These are phyloP conservation scores for Eremobia ochroleuca DNA, from an alignment of 2,888 invertebrate species.

Conservation along the genomic window DNA sequence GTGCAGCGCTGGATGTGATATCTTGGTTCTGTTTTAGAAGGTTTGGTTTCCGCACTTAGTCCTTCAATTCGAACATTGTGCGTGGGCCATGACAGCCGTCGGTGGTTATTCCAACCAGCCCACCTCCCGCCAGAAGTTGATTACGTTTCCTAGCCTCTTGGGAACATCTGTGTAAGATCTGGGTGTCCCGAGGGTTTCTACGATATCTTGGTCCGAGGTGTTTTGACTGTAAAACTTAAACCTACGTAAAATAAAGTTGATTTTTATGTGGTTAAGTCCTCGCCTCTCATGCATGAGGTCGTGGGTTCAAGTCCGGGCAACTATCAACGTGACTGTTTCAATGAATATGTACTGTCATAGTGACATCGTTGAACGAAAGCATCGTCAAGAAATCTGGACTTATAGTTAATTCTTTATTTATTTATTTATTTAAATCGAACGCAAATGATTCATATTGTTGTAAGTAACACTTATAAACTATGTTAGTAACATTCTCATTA, in stretches of 20 bases:
- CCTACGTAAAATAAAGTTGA: neutral
- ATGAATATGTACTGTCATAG: neutral
- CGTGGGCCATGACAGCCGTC: neutral
- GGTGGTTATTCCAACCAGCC: neutral
- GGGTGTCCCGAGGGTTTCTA: neutral
- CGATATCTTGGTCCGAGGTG: neutral
- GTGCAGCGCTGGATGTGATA: constrained; percentile 67
- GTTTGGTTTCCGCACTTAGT: neutral
- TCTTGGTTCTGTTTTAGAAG: neutral
- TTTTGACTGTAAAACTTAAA: neutral
- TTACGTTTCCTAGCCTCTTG: neutral
- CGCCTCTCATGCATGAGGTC: neutral
- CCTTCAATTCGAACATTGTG: neutral
- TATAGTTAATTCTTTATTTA: too few species aligned
- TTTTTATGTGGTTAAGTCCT: neutral
- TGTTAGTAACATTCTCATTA: too few species aligned
- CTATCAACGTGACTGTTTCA: neutral
- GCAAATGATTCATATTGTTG: too few species aligned
- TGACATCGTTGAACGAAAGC: neutral
- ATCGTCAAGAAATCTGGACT: too few species aligned
- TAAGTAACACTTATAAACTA: too few species aligned
- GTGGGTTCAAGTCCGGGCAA: neutral
- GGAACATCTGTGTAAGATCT: neutral
- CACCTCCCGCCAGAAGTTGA: neutral
- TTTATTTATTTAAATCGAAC: too few species aligned